These are phyloP conservation scores for Altica lythri DNA, from an alignment of 2,888 invertebrate genomes.

Conservation along the genomic window DNA sequence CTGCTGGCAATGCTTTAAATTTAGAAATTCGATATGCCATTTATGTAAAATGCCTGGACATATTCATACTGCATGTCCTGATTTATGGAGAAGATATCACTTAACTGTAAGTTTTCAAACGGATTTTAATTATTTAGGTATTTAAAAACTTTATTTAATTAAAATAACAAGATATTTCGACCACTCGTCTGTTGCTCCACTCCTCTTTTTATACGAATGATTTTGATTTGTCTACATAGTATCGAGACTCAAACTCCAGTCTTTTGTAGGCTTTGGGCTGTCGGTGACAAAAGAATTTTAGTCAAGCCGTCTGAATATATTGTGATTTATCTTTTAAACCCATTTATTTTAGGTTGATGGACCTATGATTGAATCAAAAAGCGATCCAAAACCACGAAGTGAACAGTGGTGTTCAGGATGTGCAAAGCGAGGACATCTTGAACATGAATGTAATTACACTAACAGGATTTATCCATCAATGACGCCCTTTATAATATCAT, in stretches of 20 bases:
- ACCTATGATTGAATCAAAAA: slow-evolving; percentile 43
- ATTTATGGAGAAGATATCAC: slow-evolving; percentile 77
- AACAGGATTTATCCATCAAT: slow-evolving; percentile 44
- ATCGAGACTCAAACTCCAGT: too few species aligned
- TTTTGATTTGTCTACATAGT: too few species aligned
- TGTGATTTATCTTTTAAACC: too few species aligned
- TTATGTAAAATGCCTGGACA: slow-evolving; percentile 71
- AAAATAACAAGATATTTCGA: too few species aligned
- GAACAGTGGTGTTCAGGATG: slow-evolving; percentile 58
- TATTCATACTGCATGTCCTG: slow-evolving; percentile 66
- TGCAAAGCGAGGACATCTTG: slow-evolving; percentile 55
- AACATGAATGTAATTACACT: slow-evolving; percentile 45
- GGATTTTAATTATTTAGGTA: neutral
- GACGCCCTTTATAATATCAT: slow-evolving; percentile 41
- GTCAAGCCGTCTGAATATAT: too few species aligned
- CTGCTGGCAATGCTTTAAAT: slow-evolving; percentile 66
- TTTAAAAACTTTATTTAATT: too few species aligned
- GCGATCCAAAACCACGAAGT: slow-evolving; percentile 49
- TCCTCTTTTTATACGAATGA: too few species aligned
- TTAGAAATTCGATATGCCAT: slow-evolving; percentile 60
- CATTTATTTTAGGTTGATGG: slow-evolving; percentile 47
- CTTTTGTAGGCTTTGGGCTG: too few species aligned
- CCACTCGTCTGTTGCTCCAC: too few species aligned
- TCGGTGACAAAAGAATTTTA: too few species aligned
- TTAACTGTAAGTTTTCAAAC: slow-evolving; percentile 63